A percentile compares a stretch with the other conserved stretches of the same genome.
Evolutionary conservation across 2,113 vertebrate species (phyloP).

Genomic region (Enhydra lutris): DNA sequence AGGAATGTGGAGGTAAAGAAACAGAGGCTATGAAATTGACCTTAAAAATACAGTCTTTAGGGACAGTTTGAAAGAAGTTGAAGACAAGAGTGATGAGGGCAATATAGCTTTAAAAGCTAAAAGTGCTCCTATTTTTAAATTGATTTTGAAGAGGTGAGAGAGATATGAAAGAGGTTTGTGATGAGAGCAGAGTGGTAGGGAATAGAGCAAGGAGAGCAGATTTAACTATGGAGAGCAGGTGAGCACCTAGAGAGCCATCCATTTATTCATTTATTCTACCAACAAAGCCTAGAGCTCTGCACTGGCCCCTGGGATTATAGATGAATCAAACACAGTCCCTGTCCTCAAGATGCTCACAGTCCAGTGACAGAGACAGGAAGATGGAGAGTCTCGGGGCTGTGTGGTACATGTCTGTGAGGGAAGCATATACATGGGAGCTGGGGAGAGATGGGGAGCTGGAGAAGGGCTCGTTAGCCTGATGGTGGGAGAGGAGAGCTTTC

Average conservation of each 20-base stretch:
- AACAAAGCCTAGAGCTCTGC: background rate
- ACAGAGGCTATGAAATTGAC: background rate
- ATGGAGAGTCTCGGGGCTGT: background rate
- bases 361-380: background rate
- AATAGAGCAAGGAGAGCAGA: conserved; percentile 7
- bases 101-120: conserved; percentile 35
- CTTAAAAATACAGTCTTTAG: conserved; percentile 35
- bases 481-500: background rate
- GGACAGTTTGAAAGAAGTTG: conserved; percentile 19
- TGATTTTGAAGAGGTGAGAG: conserved; percentile 23
- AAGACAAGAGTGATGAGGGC: background rate
- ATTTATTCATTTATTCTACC: background rate
- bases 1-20: background rate
- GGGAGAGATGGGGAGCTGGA: too few species aligned
- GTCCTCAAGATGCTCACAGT: background rate
- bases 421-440: background rate
- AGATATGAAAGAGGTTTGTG: background rate
- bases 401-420: background rate
- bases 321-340: background rate
- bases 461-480: background rate
- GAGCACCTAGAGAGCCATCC: background rate
- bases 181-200: background rate
- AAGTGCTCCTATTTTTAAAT: conserved; percentile 38
- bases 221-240: background rate
- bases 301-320: background rate